Base-by-base conservation (phyloP, 2,113 vertebrate genomes). In the Apaloderma vittatum region DNA sequence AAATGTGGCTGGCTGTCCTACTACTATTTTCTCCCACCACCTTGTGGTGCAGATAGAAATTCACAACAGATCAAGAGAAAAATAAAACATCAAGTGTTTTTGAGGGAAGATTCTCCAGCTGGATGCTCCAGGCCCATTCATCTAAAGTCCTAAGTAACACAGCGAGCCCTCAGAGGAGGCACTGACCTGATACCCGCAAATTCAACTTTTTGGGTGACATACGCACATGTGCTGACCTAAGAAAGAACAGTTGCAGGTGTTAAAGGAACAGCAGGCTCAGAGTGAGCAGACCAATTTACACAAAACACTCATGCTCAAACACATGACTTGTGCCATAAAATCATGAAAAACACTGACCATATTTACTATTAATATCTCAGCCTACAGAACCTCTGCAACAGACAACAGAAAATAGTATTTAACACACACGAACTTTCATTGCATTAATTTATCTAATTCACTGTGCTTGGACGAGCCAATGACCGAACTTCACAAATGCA, bases 201-300 rank as follows among this genome's bases (percentile, higher is more conserved):
- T 96, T 99, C 99, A 52, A 99, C 99, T 88, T 99, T 99, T 96
- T 99, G 99, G 22, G 99, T 99, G 89, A 99, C 98, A 72, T 99
- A 99, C 1, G 99, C 99, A 95, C 99, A 99, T 0, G 99, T 99
- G 98, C 99, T 99, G 88, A 99, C 99, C 99, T 99, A 95, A 45
- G 36, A 81, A 83, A 78, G 72, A 73, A 77, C 1, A 88, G 32
- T 88, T 30, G 75, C 7, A 51, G 8, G 24, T 29, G 40, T 88
- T 61, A 43, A 48, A 32, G 72, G n/a, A 94, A 34, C 79, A 43
- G 62, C 3, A 88, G 54, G 68, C 49, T 63, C 18, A 49, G 62
- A 74, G 73, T 2, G 36, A 76, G 51, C 32, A 80, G 8, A 91
- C 3, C 6, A 18, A 55, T 4, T 14, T 32, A 46, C 22, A 73